Evolutionary conservation across 2,888 invertebrate genomes (phyloP).

Genomic region (Agrochola lychnidis): DNA sequence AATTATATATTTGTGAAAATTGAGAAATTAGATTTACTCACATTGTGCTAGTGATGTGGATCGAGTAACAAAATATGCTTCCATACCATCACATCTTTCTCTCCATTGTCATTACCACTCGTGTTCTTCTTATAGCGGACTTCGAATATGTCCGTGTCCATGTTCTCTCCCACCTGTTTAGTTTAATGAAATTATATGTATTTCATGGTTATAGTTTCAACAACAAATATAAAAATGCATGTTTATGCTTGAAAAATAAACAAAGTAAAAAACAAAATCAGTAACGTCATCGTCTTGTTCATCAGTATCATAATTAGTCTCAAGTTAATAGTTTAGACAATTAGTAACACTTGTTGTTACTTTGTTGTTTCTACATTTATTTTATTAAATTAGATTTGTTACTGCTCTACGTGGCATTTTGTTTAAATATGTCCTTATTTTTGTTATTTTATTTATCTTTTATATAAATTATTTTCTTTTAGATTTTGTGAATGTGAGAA

Average conservation of each 20-base stretch:
- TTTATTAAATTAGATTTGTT: no score
- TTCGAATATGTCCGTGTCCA: not conserved
- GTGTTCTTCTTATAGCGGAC: not conserved
- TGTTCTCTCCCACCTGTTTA: not conserved
- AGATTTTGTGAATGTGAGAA: no score
- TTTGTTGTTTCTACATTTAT: no score
- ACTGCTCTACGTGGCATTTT: no score
- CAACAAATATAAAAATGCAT: not conserved
- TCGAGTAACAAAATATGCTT: not conserved
- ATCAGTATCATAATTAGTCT: slow-evolving; percentile 1
- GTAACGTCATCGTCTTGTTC: not conserved
- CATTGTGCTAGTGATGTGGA: not conserved
- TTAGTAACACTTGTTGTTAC: slow-evolving; percentile 14
- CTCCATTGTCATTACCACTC: not conserved
- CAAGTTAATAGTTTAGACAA: slow-evolving; percentile 21
- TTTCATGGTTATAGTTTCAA: not conserved
- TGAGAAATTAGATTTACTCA: not conserved
- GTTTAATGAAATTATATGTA: not conserved
- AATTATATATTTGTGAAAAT: not conserved
- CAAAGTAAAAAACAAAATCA: slow-evolving; percentile 2
- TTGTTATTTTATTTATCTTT: no score
- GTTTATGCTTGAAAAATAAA: not conserved
- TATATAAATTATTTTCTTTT: no score
- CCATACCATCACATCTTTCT: not conserved
- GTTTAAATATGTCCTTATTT: no score